Base-by-base conservation (phyloP, 2,113 vertebrate genomes). In the Seriola rivoliana region DNA sequence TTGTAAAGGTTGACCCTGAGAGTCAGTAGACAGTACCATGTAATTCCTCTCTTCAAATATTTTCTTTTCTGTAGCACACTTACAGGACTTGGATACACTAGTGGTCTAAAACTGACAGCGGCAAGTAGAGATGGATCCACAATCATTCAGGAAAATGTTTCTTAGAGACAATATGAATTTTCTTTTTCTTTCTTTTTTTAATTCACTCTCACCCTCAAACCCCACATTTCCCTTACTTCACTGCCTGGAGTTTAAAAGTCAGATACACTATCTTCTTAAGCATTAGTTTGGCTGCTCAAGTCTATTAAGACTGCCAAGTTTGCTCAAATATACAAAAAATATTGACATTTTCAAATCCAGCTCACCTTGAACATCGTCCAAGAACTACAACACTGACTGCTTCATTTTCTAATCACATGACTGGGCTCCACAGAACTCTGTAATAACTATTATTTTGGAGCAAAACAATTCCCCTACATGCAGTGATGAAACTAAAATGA, bases 361-460 rank as follows among this genome's bases (percentile, higher is more conserved):
- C 52, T 84, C 71, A 80, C 78, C 59, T 79, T 75, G 57, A 84
- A 68, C 23, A 25, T 36, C 71, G 8, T 25, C 21, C 40, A 58
- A 57, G 34, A 52, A 21, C 12, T 16, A 32, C n/a, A 62, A 46
- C 36, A 71, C 54, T 75, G 58, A 80, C 55, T 1, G 19, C 8
- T 77, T 54, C 59, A 48, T 80, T 72, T 78, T 44, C 63, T 40
- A 42, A 29, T 2, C 8, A 42, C 40, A 5, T 59, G 25, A 75
- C 52, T 13, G 57, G 42, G 68, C 36, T 69, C 42, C 38, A 38
- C 36, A 57, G 54, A 80, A 67, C 14, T 66, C n/a, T 1, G 13
- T 34, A 52, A 2, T 32, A 38, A 76, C 62, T 40, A 67, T 77
- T 32, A 62, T 57, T 23, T 2, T 23, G 36, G 16, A 75, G 59